These are phyloP conservation scores for Drosophila vallismaia DNA, from an alignment of 2,888 invertebrate genomes.

Conservation along the genomic window DNA sequence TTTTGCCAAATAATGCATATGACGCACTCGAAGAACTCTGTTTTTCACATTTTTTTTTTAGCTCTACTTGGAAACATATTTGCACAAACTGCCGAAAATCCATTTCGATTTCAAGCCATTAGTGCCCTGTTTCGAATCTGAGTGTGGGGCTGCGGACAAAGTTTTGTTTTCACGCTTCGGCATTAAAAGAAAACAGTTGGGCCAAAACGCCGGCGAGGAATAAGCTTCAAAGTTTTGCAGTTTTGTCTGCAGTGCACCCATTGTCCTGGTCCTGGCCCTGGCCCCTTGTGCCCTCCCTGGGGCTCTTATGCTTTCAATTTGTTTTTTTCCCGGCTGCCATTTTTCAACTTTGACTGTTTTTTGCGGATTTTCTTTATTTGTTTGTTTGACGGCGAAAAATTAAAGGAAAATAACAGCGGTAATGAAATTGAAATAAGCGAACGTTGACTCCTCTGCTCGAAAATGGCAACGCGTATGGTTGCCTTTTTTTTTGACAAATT, in stretches of 20 bases:
- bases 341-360: conserved; percentile 42
- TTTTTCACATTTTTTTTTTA: conserved; percentile 17
- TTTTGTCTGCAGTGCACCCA: conserved; percentile 46
- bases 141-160: conserved; percentile 48
- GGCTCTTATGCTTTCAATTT: conserved; percentile 22
- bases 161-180: conserved; percentile 71
- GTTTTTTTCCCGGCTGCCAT: conserved; percentile 59
- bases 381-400: conserved; percentile 57
- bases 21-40: conserved; percentile 22
- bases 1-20: conserved; percentile 15
- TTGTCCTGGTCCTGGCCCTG: not conserved
- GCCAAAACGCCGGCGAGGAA: conserved; percentile 18
- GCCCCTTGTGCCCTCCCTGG: not conserved
- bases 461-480: conserved; percentile 14
- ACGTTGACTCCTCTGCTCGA: conserved; percentile 22
- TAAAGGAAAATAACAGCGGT: conserved; percentile 63
- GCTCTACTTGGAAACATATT: conserved; percentile 57
- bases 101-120: conserved; percentile 76
- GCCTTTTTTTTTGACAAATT: conserved; percentile 11
- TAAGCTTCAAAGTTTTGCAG: conserved; percentile 27
- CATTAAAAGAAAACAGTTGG: conserved; percentile 68
- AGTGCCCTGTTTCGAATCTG: conserved; percentile 70
- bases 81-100: conserved; percentile 59
- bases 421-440: conserved; percentile 59
- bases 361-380: conserved; percentile 58